Base-by-base conservation (phyloP, 2,888 invertebrate species). In the Cheilosia pagana region DNA sequence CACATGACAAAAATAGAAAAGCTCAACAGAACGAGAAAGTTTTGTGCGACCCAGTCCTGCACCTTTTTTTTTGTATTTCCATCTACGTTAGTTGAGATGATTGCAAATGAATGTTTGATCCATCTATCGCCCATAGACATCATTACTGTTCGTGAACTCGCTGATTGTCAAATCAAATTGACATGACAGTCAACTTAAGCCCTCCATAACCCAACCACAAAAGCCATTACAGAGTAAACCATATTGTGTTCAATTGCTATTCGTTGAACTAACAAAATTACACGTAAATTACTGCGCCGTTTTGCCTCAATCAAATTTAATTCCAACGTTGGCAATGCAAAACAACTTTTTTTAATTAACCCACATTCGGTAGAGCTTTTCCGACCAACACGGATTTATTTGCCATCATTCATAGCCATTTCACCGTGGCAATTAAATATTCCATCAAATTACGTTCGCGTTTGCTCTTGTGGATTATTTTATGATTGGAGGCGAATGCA, bases 361-460 rank as follows among this genome's bases (percentile, higher is more conserved):
- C 53, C 3, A 62, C 31, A 53, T 53, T 31, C 16, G 14, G 39
- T 8, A 19, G 28, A 14, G 0, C 28, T 71, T 60, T 25, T 28
- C 16, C 16, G 7, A 39, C 16, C 35, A 19, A 1, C 48, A 52
- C 19, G 19, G 31, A 35, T n/a, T 25, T 1, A 28, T 41, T 28
- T 3, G 0, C 52, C 21, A n/a, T 43, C 16, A 62, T 62, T 62
- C 21, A 50, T 21, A 19, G 35, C 16, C 19, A 50, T 28, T 8
- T 25, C 10, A 7, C 6, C 8, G 4, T 23, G 21, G n/a, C 52
- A 72, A 72, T 72, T 62, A 62, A 53, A 62, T 45, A 74, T 65
- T 74, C 74, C 74, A 65, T 74, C 48, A 63, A 63, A 65, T 74
- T 63, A 55, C n/a, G 45, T 35, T 55, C 35, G 63, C 55, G 23